Evolutionary conservation across 1,140 invertebrate genomes (phyloP), one percentile per base, ranked within the genome.

Genomic region (Philaenus spumarius): DNA sequence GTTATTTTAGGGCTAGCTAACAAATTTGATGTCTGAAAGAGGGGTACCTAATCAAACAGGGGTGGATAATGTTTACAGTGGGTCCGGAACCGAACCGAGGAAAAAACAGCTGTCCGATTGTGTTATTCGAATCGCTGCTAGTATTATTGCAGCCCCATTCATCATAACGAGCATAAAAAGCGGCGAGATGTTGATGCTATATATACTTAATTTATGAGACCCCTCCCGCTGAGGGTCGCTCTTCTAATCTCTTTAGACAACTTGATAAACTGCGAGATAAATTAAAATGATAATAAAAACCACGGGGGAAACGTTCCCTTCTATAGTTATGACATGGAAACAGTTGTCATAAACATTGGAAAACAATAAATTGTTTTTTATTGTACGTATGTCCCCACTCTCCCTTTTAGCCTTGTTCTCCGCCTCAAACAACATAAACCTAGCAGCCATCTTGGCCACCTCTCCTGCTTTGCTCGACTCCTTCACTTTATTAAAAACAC

Each of bases 281-380:
- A 57, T 57, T 57, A 57, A 57, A 57, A 57, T 45, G 42, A 57
- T 57, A 57, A 57, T 57, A 57, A 57, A n/a, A 57, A 57, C 55
- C 55, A 26, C 55, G 37, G 52, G 54, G 55, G 55, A 37, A 56
- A 56, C 40, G 40, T 15, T 47, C 46, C 55, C 55, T n/a, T 19
- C 40, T 39, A 34, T 42, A n/a, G 52, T 42, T 54, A 42, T 54
- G 52, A 54, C 52, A 54, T 34, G 52, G 52, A 40, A 54, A 57
- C 55, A 48, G 55, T 34, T 35, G 55, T 48, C 55, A 45, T 57
- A 57, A 57, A 57, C 55, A 57, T 57, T 35, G 55, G 55, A 57
- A 57, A 57, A 57, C 55, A 47, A 57, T 57, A 57, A 57, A 57
- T 57, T 35, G 55, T 45, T 57, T 47, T 57, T 57, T 57, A 57